Base-by-base conservation (phyloP, 1,140 invertebrate genomes). In the Drosophila takahashii region DNA sequence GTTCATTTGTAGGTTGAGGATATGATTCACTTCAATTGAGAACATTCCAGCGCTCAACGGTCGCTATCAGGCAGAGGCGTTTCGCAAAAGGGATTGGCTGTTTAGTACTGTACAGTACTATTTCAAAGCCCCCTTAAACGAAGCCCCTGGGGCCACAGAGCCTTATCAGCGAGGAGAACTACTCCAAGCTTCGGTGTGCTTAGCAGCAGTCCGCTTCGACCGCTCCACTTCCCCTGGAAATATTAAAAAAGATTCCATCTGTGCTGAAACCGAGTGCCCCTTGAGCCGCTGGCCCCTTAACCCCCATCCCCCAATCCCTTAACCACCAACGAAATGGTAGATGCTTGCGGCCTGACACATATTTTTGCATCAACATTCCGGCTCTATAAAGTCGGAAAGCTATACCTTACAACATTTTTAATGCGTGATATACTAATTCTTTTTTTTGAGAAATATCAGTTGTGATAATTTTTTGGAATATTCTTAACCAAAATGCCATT, bases 1-100 rank as follows among this genome's bases (percentile, higher is more conserved):
- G 83, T 87, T 83, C 83, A 87, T 72, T 67, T 79, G 75, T 86
- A 84, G 84, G 84, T 87, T 87, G 84, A 89, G 75, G 79, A 87
- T 84, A 87, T 87, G 83, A 87, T 83, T 87, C 83, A 89, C 78
- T 89, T 77, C 62, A 79, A 86, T 86, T 86, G 81, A 81, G 71
- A 76, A 79, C 79, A 83, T 76, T 83, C 80, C 80, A 79, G 34
- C 36, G 67, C 42, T 61, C 41, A 34, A 34, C 54, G 39, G 26
- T 18, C 36, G 58, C 48, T 62, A 62, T 62, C 59, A 53, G 27
- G 7, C 53, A 56, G 53, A 9, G 53, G 36, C 53, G 13, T 15
- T 50, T 7, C 0, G 27, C 22, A 11, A 11, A 8, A 27, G 47
- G 3, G 8, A 18, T 18, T 15, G n/a, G 10, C 27, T 26, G 32